Evolutionary conservation across 2,888 invertebrate genomes (phyloP), one percentile per base, ranked within the genome.

Genomic region (Mesochorus sp.): DNA sequence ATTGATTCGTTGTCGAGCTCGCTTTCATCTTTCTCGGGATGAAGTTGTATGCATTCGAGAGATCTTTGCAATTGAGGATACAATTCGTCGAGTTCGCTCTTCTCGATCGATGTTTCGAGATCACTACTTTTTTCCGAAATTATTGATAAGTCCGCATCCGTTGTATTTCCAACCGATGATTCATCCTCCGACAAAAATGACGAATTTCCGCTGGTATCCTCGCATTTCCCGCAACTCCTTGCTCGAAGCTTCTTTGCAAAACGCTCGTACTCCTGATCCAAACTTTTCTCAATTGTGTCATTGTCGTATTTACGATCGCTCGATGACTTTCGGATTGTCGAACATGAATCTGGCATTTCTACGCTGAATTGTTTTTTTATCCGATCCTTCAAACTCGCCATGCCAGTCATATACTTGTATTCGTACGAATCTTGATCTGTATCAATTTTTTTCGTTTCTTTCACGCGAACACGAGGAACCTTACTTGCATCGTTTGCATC

Each of bases 191-290:
- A n/a, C 21, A 39, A 21, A n/a, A n/a, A n/a, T n/a, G n/a, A n/a
- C n/a, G n/a, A n/a, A n/a, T n/a, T n/a, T n/a, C n/a, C 21, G 26
- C 5, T n/a, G 12, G 8, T 2, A 8, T 28, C 8, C 17, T 37
- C n/a, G 3, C 42, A 42, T 1, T 24, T 17, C 1, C 26, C 19
- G 2, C 4, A 4, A n/a, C 31, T 2, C 3, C 10, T 10, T 39
- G 17, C 5, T 39, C 26, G 1, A 19, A 10, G 0, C 1, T 24
- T 8, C 3, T 37, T 0, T 28, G 3, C 10, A 26, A 28, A 39
- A 53, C 76, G 75, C 19, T 39, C 17, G 19, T 74, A 76, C 2
- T 77, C 79, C 10, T 70, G 74, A 4, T 80, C 64, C 14, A 82
- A 24, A 6, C 64, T 70, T 19, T 28, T 31, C 17, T 76, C 68